These are phyloP conservation scores for Drosophila suboccidentalis DNA, from an alignment of 2,888 invertebrate genomes.

Conservation along the genomic window DNA sequence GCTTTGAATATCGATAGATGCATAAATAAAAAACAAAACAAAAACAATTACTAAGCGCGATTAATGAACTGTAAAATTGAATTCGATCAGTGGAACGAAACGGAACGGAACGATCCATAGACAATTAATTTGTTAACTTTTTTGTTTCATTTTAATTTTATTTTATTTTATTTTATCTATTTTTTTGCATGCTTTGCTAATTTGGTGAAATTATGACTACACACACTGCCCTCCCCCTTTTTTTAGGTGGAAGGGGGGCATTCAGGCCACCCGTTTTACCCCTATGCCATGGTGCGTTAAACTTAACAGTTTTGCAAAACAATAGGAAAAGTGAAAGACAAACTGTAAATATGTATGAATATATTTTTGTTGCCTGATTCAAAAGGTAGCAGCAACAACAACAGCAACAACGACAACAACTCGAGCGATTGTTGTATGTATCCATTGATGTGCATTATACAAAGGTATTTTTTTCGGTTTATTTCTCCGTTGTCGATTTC, in stretches of 20 bases:
- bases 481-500: conserved; percentile 50
- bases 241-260: background rate
- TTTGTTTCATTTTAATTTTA: background rate
- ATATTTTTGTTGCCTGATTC: conserved; percentile 37
- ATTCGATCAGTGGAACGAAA: conserved; percentile 72
- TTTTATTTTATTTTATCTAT: conserved; percentile 21
- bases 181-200: conserved; percentile 45
- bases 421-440: conserved; percentile 44
- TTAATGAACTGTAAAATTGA: conserved; percentile 80
- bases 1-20: conserved; percentile 35
- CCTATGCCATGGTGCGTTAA: conserved; percentile 48
- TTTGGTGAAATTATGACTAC: conserved; percentile 70
- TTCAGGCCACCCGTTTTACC: background rate
- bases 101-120: conserved; percentile 55
- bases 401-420: conserved; percentile 26
- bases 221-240: background rate
- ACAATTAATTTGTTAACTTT: conserved; percentile 63
- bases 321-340: conserved; percentile 65
- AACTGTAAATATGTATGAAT: conserved; percentile 51
- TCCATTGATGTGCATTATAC: conserved; percentile 48
- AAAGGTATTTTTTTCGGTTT: conserved; percentile 35
- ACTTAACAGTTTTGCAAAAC: conserved; percentile 60
- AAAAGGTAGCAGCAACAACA: conserved; percentile 39
- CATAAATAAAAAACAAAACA: conserved; percentile 3
- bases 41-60: conserved; percentile 56